phyloP scores from a whole-genome alignment of 2,797 vertebrate species.

The Rhinophrynus dorsalis region DNA sequence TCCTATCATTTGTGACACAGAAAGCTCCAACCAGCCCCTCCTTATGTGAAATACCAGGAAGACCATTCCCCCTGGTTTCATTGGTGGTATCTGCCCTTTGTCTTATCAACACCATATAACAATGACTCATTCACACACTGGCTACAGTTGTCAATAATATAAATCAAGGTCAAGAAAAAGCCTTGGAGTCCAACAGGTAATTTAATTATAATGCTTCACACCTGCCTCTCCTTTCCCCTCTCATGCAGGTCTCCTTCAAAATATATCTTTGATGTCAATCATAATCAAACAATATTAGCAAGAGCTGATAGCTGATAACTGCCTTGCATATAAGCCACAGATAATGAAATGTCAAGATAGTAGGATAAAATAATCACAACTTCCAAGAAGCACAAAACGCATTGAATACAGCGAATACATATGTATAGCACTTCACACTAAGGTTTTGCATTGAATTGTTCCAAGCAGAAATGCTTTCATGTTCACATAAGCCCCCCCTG shows the following conservation, averaged over 20 bases:
- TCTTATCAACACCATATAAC: conserved; percentile 38
- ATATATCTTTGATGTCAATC: conserved; percentile 10
- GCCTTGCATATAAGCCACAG: neutral
- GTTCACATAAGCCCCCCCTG: no score
- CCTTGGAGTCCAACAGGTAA: neutral
- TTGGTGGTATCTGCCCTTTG: conserved; percentile 28
- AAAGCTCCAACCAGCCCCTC: conserved; percentile 16
- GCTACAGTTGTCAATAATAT: conserved; percentile 10
- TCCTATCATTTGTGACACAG: neutral
- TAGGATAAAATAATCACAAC: no score
- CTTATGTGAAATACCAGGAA: neutral
- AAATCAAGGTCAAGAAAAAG: conserved; percentile 27
- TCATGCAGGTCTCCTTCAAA: neutral
- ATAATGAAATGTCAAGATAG: neutral
- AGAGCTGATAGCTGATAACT: neutral
- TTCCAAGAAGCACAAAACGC: no score
- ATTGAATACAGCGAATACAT: no score
- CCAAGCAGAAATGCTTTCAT: no score
- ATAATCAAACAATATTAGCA: conserved; percentile 11
- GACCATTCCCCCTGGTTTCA: conserved; percentile 14
- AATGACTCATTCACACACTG: conserved; percentile 44
- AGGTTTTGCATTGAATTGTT: neutral
- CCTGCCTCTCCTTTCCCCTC: neutral
- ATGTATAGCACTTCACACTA: neutral
- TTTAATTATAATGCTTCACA: conserved; percentile 3